Evolutionary conservation across 2,113 vertebrate genomes (phyloP), one percentile per base, ranked within the genome.

Genomic region (Halichoeres trimaculatus): DNA sequence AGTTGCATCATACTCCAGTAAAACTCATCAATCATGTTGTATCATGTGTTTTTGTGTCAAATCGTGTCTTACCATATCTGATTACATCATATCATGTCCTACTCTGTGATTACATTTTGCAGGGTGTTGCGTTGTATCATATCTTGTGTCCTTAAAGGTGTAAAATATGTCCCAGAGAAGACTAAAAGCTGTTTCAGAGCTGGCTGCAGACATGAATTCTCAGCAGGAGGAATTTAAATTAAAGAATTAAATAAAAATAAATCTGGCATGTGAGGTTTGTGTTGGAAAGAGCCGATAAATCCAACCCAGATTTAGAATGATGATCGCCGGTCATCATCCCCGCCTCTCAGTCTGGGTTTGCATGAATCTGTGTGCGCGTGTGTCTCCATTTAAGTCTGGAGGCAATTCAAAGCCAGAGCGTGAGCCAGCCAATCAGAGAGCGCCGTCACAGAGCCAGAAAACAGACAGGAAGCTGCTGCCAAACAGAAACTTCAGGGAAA

Each of bases 351-450:
- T 45, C 1, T 45, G 59, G 52, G 20, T 45, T 53, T 69, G 26
- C 45, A 48, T n/a, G 14, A 0, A 48, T 45, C 43, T 19, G 43
- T 45, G 43, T 19, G 43, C 41, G 16, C 24, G 41, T 43, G 41
- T 43, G 2, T 57, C 57, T 76, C 55, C 50, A 53, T 59, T 81
- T 67, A 51, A n/a, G 51, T 50, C 63, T 64, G 52, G 48, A 80
- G 48, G 30, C 12, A 8, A 52, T 71, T 74, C 59, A 76, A 80
- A 81, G 66, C 62, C 26, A 5, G 7, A 55, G 76, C 35, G 26
- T 50, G 30, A 72, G 34, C 43, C 67, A 77, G 57, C 62, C 80
- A 80, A 78, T 81, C 68, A 54, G 50, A 85, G 47, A 30, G 45
- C 35, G 24, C n/a, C 24, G 52, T 52, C 19, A 66, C 38, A 17